Percentiles rank a stretch among this genome's conserved stretches.
phyloP scores from a whole-genome alignment of 2,888 invertebrate species.

The Polydesmus complanatus region DNA sequence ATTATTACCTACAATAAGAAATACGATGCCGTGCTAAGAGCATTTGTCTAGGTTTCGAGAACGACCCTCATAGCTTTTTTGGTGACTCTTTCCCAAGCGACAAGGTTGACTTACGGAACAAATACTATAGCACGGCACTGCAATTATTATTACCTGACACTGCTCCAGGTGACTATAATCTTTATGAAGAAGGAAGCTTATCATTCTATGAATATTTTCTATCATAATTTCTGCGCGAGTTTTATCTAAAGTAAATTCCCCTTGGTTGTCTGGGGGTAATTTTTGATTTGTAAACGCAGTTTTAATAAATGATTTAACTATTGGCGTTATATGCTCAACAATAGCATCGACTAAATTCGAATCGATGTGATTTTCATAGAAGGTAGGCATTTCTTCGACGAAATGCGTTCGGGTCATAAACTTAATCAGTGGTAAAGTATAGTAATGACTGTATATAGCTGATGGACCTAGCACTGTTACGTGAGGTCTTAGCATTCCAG shows the following conservation, averaged over 20 bases:
- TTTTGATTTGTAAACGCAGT: background rate
- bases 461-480: conserved; percentile 47
- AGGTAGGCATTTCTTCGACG: conserved; percentile 43
- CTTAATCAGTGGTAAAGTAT: conserved; percentile 53
- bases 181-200: background rate
- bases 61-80: no score
- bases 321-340: conserved; percentile 41
- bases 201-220: background rate
- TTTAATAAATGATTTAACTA: conserved; percentile 47
- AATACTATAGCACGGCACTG: no score
- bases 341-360: conserved; percentile 29
- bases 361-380: conserved; percentile 38
- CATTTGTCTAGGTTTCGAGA: no score
- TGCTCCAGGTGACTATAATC: background rate
- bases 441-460: conserved; percentile 41
- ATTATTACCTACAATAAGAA: background rate
- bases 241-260: background rate
- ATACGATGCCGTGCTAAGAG: background rate
- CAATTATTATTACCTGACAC: background rate
- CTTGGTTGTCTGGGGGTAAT: no score
- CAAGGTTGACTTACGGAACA: no score
- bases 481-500: conserved; percentile 40
- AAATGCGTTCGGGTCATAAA: conserved; percentile 66
- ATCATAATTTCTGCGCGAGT: background rate
- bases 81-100: no score